These are phyloP conservation scores for Sthenelais limicola DNA, from an alignment of 2,888 invertebrate species.

Conservation along the genomic window DNA sequence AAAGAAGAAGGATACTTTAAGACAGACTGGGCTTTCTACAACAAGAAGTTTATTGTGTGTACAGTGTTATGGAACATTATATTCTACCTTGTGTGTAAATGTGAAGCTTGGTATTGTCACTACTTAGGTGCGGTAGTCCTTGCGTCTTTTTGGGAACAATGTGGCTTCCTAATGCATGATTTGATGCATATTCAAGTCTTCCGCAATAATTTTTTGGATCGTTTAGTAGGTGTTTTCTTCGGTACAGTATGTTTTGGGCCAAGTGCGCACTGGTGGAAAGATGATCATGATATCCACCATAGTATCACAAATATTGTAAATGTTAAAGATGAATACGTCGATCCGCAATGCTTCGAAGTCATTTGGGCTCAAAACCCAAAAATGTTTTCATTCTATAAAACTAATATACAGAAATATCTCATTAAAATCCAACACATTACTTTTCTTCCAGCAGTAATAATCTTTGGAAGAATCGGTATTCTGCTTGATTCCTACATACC, in stretches of 20 bases:
- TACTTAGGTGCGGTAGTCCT: slow-evolving; percentile 42
- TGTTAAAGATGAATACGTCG: slow-evolving; percentile 39
- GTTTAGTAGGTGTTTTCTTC: slow-evolving; percentile 39
- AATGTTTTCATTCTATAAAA: slow-evolving; percentile 46
- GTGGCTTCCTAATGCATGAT: slow-evolving; percentile 50
- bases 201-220: slow-evolving; percentile 38
- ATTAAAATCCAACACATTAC: slow-evolving; percentile 50
- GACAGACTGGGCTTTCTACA: slow-evolving; percentile 44
- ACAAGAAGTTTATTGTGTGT: slow-evolving; percentile 29
- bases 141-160: slow-evolving; percentile 48
- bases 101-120: slow-evolving; percentile 43
- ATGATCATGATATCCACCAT: slow-evolving; percentile 50
- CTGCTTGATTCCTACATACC: slow-evolving; percentile 43
- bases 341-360: slow-evolving; percentile 48
- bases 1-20: slow-evolving; percentile 45
- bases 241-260: slow-evolving; percentile 47
- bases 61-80: neutral
- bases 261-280: slow-evolving; percentile 49
- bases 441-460: slow-evolving; percentile 44
- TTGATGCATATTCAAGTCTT: slow-evolving; percentile 48
- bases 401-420: slow-evolving; percentile 30
- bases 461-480: slow-evolving; percentile 45
- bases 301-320: slow-evolving; percentile 49
- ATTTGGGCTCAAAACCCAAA: slow-evolving; percentile 50
- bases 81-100: neutral